Conservation (phyloP, 2,113 vertebrate genomes). For the Otus sunia region DNA sequence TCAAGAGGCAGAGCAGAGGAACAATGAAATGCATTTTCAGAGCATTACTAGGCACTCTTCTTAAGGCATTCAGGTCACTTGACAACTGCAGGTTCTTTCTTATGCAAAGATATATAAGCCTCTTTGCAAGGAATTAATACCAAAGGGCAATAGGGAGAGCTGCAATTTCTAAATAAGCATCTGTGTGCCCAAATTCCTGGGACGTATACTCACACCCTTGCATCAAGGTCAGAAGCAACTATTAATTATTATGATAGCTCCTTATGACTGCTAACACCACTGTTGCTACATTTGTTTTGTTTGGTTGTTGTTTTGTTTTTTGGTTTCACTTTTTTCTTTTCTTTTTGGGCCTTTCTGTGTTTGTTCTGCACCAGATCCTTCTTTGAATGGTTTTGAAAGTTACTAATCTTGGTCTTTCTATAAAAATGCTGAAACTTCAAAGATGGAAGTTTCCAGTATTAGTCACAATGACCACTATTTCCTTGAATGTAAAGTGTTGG, state of each 20-base stretch:
- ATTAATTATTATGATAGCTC: neutral
- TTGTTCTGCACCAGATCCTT: neutral
- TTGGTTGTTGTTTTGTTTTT: neutral
- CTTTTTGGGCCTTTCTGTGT: neutral
- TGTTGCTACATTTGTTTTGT: neutral
- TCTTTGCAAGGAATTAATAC: slow-evolving; percentile 6
- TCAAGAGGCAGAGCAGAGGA: neutral
- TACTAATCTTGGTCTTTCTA: neutral
- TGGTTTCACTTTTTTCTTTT: neutral
- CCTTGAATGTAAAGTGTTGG: neutral
- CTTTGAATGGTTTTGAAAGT: neutral
- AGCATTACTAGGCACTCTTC: neutral
- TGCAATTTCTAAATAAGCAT: slow-evolving; percentile 37
- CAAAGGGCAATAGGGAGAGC: neutral
- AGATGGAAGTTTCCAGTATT: neutral
- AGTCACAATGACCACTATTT: neutral
- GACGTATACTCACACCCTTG: neutral
- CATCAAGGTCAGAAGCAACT: neutral
- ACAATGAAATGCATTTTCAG: neutral
- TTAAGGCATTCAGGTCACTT: neutral
- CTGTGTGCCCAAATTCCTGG: neutral
- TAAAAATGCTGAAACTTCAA: neutral
- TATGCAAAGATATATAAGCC: neutral
- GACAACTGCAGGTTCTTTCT: neutral
- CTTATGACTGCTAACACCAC: neutral